Base-by-base conservation (phyloP, 2,888 invertebrate genomes). In the Ganaspis brasiliensis region DNA sequence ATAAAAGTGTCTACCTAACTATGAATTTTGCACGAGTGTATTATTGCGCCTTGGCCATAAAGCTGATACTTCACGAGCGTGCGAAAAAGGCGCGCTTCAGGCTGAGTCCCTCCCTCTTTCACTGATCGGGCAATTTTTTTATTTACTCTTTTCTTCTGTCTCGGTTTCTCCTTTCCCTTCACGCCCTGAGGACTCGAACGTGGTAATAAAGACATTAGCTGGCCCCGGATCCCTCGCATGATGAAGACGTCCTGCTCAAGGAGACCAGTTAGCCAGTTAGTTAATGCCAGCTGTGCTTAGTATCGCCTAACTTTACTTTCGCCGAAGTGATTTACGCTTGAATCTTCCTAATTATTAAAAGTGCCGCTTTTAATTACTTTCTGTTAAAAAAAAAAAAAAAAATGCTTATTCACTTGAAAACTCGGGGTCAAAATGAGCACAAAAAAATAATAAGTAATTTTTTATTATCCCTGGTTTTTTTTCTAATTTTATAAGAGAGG, bases 271-370 rank as follows among this genome's bases (percentile, higher is more conserved):
- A 81, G 82, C 81, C 45, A 67, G 67, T 82, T 82, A 82, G 61
- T 79, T 81, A 80, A 75, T 81, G 75, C 79, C 82, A 67, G 35
- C 67, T 70, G 55, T 59, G 67, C 76, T 74, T 35, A 72, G 74
- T 76, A 59, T 76, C 56, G 57, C 79, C 78, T 76, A 78, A 82
- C 84, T 74, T 80, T 82, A 85, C 82, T 85, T 87, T 87, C 87
- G 87, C 78, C 86, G 85, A 87, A 87, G 83, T 86, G 87, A 87
- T 87, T 86, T 87, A 87, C 87, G 85, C 85, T 80, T 79, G 57
- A 83, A 81, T 79, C 80, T 80, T 82, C 84, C 75, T 85, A 87
- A 86, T 86, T 86, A 87, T 87, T 82, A 67, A 86, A 84, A 85
- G 83, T 82, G 83, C 86, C 86, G 83, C 83, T 79, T 80, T 79